Conservation (phyloP, 2,113 vertebrate species). For the Epinephelus moara region DNA sequence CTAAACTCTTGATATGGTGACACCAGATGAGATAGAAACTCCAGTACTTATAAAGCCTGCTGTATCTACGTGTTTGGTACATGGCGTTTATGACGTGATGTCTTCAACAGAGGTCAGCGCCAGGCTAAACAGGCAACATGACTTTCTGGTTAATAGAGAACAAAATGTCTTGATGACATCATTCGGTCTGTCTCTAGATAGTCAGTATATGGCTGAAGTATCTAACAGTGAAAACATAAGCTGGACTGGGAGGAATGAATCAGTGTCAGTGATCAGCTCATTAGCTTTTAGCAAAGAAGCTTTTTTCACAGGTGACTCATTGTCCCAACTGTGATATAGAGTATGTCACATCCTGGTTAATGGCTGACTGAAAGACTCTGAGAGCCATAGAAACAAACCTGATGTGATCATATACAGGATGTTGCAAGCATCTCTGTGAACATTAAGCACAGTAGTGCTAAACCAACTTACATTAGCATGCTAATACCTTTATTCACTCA, state of each 20-base stretch:
- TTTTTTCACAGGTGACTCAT: background rate
- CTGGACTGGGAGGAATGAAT: background rate
- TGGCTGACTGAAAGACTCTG: background rate
- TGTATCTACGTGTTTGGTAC: background rate
- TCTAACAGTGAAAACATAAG: background rate
- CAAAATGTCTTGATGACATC: background rate
- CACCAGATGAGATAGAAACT: background rate
- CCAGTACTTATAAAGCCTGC: background rate
- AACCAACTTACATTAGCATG: no score
- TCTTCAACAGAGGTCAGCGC: no score
- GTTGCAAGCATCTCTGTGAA: no score
- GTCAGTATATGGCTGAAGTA: background rate
- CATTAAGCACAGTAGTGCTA: no score
- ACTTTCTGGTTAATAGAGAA: no score
- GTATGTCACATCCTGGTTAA: background rate
- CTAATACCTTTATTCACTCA: no score
- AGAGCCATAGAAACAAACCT: background rate
- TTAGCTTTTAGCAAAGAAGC: background rate
- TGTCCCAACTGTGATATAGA: background rate
- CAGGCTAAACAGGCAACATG: background rate
- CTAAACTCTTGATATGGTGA: conserved; percentile 26
- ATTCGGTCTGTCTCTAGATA: background rate
- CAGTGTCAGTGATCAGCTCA: background rate
- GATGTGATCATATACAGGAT: no score
- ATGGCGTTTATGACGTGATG: no score